Percentiles rank a stretch among this genome's conserved stretches.
These are phyloP conservation scores for Stenotaenia linearis DNA, from an alignment of 2,888 invertebrate genomes.

Conservation along the genomic window DNA sequence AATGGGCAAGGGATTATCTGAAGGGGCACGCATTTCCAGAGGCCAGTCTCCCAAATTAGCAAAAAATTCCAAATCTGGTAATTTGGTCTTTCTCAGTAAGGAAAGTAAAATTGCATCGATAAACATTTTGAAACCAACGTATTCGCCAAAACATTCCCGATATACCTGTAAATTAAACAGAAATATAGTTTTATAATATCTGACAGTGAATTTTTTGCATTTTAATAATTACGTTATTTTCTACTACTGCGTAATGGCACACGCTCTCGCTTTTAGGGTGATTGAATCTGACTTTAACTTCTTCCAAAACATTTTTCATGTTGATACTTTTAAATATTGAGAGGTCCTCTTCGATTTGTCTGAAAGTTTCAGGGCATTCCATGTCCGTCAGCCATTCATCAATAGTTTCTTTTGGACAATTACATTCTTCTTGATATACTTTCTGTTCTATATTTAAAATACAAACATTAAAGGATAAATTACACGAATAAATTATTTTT, in stretches of 20 bases:
- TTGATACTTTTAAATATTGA: slow-evolving; percentile 62
- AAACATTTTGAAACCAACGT: slow-evolving; percentile 94
- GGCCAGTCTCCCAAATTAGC: slow-evolving; percentile 97
- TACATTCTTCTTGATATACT: slow-evolving; percentile 73
- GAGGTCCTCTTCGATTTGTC: slow-evolving; percentile 68
- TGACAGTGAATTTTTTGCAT: neutral
- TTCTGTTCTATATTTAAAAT: slow-evolving; percentile 53
- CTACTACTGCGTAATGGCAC: slow-evolving; percentile 80
- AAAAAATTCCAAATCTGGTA: slow-evolving; percentile 85
- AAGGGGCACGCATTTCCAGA: slow-evolving; percentile 49
- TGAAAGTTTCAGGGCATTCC: slow-evolving; percentile 54
- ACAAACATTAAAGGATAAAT: neutral
- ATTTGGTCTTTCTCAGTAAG: slow-evolving; percentile 65
- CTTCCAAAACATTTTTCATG: slow-evolving; percentile 60
- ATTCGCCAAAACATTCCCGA: slow-evolving; percentile 85
- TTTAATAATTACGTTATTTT: slow-evolving; percentile 57
- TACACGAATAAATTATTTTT: neutral
- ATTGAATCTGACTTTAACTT: slow-evolving; percentile 65
- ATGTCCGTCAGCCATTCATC: slow-evolving; percentile 62
- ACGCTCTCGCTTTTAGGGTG: slow-evolving; percentile 75
- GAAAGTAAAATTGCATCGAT: slow-evolving; percentile 80
- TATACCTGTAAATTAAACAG: slow-evolving; percentile 55
- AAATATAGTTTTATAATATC: neutral
- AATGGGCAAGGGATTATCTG: slow-evolving; percentile 62
- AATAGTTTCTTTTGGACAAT: slow-evolving; percentile 65